Percentiles rank a stretch among this genome's conserved stretches.
Conservation (phyloP, 2,113 vertebrate species). For the Hippocampus guttulatus region DNA sequence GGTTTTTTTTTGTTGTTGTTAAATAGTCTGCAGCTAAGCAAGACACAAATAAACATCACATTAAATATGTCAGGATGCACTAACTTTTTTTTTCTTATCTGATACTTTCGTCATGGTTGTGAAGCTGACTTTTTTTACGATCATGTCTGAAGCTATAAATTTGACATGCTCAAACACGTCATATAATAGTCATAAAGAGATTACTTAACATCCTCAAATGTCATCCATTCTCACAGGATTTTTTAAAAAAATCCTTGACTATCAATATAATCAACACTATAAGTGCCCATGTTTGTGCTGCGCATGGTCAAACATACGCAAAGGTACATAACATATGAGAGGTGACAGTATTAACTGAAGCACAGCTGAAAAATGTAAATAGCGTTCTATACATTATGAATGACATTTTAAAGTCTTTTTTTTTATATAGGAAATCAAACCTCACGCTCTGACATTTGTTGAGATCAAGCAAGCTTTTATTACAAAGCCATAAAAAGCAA, state of each 20-base stretch:
- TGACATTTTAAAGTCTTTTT: not conserved
- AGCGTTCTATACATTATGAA: not conserved
- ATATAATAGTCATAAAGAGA: slow-evolving; percentile 22
- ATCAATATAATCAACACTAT: not conserved
- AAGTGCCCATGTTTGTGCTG: not conserved
- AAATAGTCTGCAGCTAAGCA: too few relatives aligned
- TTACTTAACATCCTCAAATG: slow-evolving; percentile 16
- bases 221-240: not conserved
- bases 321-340: not conserved
- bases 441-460: slow-evolving; percentile 7
- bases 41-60: not conserved
- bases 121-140: slow-evolving; percentile 5
- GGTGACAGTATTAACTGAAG: not conserved
- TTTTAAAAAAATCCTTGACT: too few relatives aligned
- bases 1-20: too few relatives aligned
- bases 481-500: slow-evolving; percentile 28
- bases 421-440: slow-evolving; percentile 6
- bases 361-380: not conserved
- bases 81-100: slow-evolving; percentile 25
- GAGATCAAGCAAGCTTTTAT: slow-evolving; percentile 8
- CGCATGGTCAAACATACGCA: not conserved
- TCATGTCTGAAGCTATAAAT: slow-evolving; percentile 15
- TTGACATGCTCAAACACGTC: slow-evolving; percentile 12
- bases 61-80: not conserved
- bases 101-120: not conserved